Conservation (phyloP, 2,113 vertebrate genomes). For the Indicator maculatus region DNA sequence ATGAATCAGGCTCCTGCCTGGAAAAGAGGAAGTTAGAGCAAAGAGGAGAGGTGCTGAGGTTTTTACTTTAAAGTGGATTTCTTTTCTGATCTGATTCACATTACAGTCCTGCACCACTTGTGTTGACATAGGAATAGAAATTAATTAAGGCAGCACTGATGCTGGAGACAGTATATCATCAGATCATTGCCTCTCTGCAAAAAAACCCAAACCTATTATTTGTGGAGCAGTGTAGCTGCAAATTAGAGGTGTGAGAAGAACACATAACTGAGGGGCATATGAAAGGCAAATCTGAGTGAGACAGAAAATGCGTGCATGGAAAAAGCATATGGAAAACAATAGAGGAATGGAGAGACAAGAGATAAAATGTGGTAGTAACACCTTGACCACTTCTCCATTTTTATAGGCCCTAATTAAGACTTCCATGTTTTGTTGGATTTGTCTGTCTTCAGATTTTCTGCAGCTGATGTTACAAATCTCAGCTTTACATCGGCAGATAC, state of each 20-base stretch:
- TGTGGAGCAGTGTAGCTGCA: slow-evolving; percentile 26
- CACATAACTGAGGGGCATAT: slow-evolving; percentile 6
- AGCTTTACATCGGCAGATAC: neutral
- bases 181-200: slow-evolving; percentile 18
- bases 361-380: neutral
- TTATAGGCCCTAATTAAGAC: neutral
- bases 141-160: slow-evolving; percentile 40
- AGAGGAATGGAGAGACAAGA: neutral
- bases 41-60: neutral
- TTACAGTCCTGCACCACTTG: neutral
- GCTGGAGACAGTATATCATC: slow-evolving; percentile 28
- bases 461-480: neutral
- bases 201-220: slow-evolving; percentile 34
- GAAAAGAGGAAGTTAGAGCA: neutral
- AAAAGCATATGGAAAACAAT: neutral
- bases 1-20: neutral
- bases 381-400: neutral
- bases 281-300: slow-evolving; percentile 26
- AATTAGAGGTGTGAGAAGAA: slow-evolving; percentile 38
- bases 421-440: neutral
- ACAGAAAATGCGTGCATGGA: neutral
- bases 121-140: slow-evolving; percentile 10
- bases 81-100: neutral
- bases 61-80: neutral
- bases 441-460: neutral